A percentile compares a stretch with the other conserved stretches of the same genome.
Evolutionary conservation across 2,797 vertebrate species (phyloP).

Genomic region (Aldrovandia affinis): DNA sequence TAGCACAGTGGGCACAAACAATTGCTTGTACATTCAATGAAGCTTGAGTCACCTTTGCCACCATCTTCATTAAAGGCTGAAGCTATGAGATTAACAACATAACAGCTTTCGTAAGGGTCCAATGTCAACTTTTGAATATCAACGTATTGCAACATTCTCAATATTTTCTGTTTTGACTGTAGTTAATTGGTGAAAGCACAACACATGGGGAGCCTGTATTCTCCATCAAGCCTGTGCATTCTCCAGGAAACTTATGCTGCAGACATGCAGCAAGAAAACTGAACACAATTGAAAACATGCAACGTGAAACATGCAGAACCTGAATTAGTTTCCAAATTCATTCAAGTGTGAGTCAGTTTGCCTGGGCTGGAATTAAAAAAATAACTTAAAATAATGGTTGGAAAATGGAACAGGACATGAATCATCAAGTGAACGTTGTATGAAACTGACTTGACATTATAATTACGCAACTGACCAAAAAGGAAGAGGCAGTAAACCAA

Average conservation of each 20-base stretch:
- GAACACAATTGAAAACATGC: no score
- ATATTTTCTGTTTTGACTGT: no score
- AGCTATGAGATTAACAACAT: constrained; percentile 42
- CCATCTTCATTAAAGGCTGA: constrained; percentile 51
- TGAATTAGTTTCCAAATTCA: no score
- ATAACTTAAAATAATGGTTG: background rate
- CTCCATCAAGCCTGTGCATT: no score
- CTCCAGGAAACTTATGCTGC: no score
- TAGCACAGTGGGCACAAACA: no score
- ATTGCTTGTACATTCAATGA: background rate
- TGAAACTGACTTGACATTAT: background rate
- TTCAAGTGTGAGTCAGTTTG: background rate
- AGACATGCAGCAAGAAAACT: no score
- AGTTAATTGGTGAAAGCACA: no score
- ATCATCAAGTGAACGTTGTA: background rate
- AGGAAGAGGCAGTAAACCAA: background rate
- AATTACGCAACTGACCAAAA: background rate
- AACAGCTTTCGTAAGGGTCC: background rate
- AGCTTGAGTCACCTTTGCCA: constrained; percentile 25
- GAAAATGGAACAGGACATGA: background rate
- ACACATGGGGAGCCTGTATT: no score
- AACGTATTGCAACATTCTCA: no score
- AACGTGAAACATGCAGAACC: no score
- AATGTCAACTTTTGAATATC: no score
- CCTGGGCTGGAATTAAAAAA: background rate